Evolutionary conservation across 2,797 vertebrate species (phyloP).

Genomic region (Anabas testudineus): DNA sequence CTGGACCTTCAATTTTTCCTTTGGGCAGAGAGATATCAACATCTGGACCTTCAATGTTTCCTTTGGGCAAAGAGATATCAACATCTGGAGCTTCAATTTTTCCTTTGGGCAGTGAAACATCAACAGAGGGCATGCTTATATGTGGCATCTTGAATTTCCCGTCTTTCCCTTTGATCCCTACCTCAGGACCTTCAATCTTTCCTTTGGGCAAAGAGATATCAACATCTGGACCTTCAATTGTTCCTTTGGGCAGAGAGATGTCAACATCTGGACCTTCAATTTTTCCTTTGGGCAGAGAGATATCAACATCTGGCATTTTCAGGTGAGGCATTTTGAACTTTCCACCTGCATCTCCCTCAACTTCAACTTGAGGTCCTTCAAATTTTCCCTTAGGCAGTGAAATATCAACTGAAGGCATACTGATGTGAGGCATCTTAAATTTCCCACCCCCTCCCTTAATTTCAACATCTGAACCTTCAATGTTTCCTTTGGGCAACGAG

Average conservation of each 20-base stretch:
- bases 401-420: conserved; percentile 74
- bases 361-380: conserved; percentile 41
- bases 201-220: conserved; percentile 56
- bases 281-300: conserved; percentile 67
- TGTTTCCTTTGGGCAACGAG: conserved; percentile 63
- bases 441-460: conserved; percentile 25
- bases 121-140: conserved; percentile 60
- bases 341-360: conserved; percentile 46
- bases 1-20: not conserved
- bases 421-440: conserved; percentile 53
- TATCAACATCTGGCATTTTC: conserved; percentile 65
- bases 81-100: conserved; percentile 30
- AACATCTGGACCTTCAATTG: conserved; percentile 24
- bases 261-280: conserved; percentile 64
- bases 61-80: conserved; percentile 63
- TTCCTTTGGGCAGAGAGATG: conserved; percentile 62
- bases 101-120: conserved; percentile 53
- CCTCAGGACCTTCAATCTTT: conserved; percentile 52
- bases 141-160: conserved; percentile 70
- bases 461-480: conserved; percentile 29
- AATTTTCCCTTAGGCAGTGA: conserved; percentile 64
- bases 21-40: not conserved
- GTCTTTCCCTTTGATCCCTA: conserved; percentile 4
- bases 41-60: conserved; percentile 55
- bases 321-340: conserved; percentile 70